Evolutionary conservation across 2,888 invertebrate genomes (phyloP).

Genomic region (Rhamnusium bicolor): DNA sequence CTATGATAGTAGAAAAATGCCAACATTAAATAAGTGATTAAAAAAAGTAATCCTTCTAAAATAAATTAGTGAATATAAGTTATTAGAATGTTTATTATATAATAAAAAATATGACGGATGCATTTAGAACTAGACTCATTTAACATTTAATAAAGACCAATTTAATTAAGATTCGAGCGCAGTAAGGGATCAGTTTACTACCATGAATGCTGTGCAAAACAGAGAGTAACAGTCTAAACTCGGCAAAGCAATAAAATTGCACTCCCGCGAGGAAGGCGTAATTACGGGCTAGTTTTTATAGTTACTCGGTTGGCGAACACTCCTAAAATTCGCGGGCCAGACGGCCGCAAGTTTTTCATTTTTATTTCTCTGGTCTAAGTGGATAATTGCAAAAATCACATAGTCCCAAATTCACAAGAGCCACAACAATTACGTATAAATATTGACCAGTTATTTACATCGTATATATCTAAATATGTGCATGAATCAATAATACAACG

Average conservation of each 20-base stretch:
- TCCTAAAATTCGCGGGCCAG: constrained; percentile 48
- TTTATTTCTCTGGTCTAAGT: constrained; percentile 22
- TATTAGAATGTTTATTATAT: no score
- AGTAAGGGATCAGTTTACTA: neutral
- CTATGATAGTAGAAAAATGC: no score
- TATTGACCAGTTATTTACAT: neutral
- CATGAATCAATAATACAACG: neutral
- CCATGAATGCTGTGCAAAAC: neutral
- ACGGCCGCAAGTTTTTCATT: constrained; percentile 35
- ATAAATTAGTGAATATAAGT: no score
- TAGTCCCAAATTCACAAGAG: neutral
- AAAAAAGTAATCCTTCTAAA: no score
- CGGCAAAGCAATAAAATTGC: constrained; percentile 52
- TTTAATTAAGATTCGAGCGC: neutral
- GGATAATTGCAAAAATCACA: constrained; percentile 28
- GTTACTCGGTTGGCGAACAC: constrained; percentile 37
- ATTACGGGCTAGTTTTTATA: constrained; percentile 54
- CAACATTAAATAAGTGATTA: no score
- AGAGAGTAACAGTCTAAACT: constrained; percentile 22
- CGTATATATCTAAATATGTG: neutral
- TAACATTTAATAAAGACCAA: neutral
- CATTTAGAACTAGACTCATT: neutral
- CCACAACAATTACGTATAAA: constrained; percentile 12
- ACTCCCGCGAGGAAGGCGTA: constrained; percentile 54
- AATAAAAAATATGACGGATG: neutral